Evolutionary conservation across 2,113 vertebrate species (phyloP), one percentile per base, ranked within the genome.

Genomic region (Epinephelus fuscoguttatus): DNA sequence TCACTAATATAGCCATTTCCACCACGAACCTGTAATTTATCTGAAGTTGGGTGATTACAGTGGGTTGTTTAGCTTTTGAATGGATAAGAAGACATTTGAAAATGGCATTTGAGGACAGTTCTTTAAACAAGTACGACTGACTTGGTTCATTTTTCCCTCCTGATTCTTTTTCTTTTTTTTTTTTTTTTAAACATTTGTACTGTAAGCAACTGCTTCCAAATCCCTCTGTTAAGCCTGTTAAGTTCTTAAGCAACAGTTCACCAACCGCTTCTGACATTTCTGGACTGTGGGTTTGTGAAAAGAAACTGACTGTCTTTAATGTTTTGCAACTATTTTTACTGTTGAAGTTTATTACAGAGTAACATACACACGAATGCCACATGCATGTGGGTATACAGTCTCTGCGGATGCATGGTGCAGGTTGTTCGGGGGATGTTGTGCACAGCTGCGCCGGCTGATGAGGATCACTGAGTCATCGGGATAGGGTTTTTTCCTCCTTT

Each of bases 201-300:
- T 71, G 18, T 10, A 83, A 76, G 33, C 47, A 40, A 80, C 47
- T 56, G 42, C 45, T 71, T 84, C 60, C 52, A 85, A 86, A 83
- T 83, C 78, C 77, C 33, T 27, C 60, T 62, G 13, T 37, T 80
- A 80, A 81, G n/a, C 70, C 68, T 77, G 79, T 80, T 78, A 71
- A 82, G 40, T 68, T 82, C 60, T 82, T 87, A 81, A 19, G 79
- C 70, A 75, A 70, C 53, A 81, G 57, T 82, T 85, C 69, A 81
- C 19, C 53, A 70, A 19, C 53, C 10, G 23, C 67, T 74, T 88
- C 67, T 86, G 87, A 80, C 66, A 78, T 90, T 50, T 90, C 61
- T 69, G 33, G 13, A 84, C 67, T 79, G 42, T 70, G 68, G 70
- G 33, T 70, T 81, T 75, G 74, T 72, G 69, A 33, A 70, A 87